Evolutionary conservation across 2,888 invertebrate species (phyloP), one percentile per base, ranked within the genome.

Genomic region (Mongoloraphidia duomilia): DNA sequence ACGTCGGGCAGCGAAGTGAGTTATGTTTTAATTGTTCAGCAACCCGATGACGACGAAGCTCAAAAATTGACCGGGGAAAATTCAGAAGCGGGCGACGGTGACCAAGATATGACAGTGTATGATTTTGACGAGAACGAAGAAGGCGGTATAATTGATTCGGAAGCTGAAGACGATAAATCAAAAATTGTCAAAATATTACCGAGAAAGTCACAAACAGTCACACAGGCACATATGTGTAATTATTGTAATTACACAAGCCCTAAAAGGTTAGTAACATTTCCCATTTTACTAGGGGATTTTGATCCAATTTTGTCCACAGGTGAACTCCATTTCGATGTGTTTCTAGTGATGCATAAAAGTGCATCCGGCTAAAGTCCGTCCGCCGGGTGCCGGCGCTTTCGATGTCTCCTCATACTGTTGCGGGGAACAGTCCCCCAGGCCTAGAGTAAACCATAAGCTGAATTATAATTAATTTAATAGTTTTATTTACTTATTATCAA

Each of bases 171-270:
- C 59, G 79, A 79, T 56, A 78, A 78, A 58, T 70, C 74, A 1
- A 79, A 79, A 65, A 76, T 80, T 38, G 71, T 74, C 8, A 79
- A 79, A 63, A 74, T 80, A 37, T 63, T 74, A 46, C 73, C 76
- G 8, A 75, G 79, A 61, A 77, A 79, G 63, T 74, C 77, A 44
- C 76, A 80, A 60, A 67, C 65, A n/a, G 78, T 80, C 5, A 69
- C 78, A 1, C 82, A 80, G 63, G 76, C 83, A 14, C 84, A 84
- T 63, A 84, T 83, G 70, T 96, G 96, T 68, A 84, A 81, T 61
- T 90, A 91, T 62, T 96, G 96, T 65, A 80, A 84, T 55, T 96
- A 96, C 66, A 87, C 86, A 11, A 91, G 89, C 62, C 84, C 87
- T 6, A 90, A 95, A 64, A 76, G 87, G 73, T 80, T 57, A 64